Base-by-base conservation (phyloP, 23 tunicate species). In the Trididemnum miniatum region DNA sequence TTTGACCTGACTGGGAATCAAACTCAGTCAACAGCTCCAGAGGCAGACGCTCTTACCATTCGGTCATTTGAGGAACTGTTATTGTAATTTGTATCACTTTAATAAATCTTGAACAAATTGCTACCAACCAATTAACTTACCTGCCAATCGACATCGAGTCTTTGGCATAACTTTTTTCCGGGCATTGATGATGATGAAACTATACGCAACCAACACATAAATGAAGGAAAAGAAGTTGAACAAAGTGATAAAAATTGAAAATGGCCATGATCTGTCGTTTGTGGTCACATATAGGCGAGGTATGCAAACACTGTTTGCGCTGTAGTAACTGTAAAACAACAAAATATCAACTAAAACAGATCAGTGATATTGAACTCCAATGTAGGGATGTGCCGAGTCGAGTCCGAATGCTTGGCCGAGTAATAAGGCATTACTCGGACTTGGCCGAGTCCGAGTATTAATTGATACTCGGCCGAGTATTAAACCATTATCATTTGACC, bases 301-400 rank as follows among this genome's bases (percentile, higher is more conserved):
- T 71, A 88, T 88, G 84, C 93, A 88, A 0, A 88, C 93, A 37
- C 93, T 88, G 69, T 88, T 36, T 9, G 81, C 80, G 65, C 93
- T 88, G 84, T 82, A 88, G 78, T 88, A 88, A 66, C 93, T 88
- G 77, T 24, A 64, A 50, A 27, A 0, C 67, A 74, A 74, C 24
- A n/a, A n/a, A n/a, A n/a, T n/a, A n/a, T n/a, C n/a, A n/a, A n/a
- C n/a, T n/a, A n/a, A n/a, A n/a, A n/a, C n/a, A n/a, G n/a, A n/a
- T n/a, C n/a, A n/a, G n/a, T n/a, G n/a, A n/a, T n/a, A n/a, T n/a
- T n/a, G n/a, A n/a, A n/a, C n/a, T n/a, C n/a, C n/a, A n/a, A n/a
- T n/a, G n/a, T n/a, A n/a, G n/a, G n/a, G n/a, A n/a, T n/a, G n/a
- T n/a, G n/a, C n/a, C n/a, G n/a, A n/a, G n/a, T n/a, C n/a, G n/a